These are phyloP conservation scores for Neosilurus mollespiculum DNA, from an alignment of 2,797 vertebrate species.

Conservation along the genomic window DNA sequence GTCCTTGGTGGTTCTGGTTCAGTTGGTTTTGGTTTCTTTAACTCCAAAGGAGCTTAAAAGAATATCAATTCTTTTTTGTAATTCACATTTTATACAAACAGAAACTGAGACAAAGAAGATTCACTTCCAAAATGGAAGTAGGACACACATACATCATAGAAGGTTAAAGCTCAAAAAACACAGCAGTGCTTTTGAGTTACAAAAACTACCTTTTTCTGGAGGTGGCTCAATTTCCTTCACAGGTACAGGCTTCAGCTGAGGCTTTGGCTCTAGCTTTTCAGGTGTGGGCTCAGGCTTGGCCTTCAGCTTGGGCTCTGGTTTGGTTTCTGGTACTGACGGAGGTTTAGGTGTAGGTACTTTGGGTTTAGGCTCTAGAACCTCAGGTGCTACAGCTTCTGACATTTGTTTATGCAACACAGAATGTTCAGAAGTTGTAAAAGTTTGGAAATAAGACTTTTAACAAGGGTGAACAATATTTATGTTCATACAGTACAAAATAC, in stretches of 20 bases:
- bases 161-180: slow-evolving; percentile 19
- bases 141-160: slow-evolving; percentile 43
- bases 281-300: slow-evolving; percentile 39
- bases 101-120: slow-evolving; percentile 55
- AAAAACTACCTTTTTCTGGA: slow-evolving; percentile 80
- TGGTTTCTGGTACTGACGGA: slow-evolving; percentile 44
- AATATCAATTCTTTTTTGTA: slow-evolving; percentile 64
- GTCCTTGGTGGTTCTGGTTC: slow-evolving; percentile 51
- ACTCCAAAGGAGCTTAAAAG: slow-evolving; percentile 80
- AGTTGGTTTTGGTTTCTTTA: slow-evolving; percentile 75
- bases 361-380: slow-evolving; percentile 66
- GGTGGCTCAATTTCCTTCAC: slow-evolving; percentile 69
- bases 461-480: neutral
- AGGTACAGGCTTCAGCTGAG: slow-evolving; percentile 55
- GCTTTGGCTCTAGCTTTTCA: slow-evolving; percentile 48
- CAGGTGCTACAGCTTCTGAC: slow-evolving; percentile 61
- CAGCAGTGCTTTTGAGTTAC: slow-evolving; percentile 25
- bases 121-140: slow-evolving; percentile 66
- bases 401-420: slow-evolving; percentile 76
- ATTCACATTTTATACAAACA: slow-evolving; percentile 38
- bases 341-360: slow-evolving; percentile 48
- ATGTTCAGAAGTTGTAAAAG: slow-evolving; percentile 31
- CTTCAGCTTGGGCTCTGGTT: slow-evolving; percentile 61
- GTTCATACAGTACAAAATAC: neutral
- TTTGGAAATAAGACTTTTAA: neutral